phyloP scores from a whole-genome alignment of 2,888 invertebrate genomes.

The Apodemia duryi region DNA sequence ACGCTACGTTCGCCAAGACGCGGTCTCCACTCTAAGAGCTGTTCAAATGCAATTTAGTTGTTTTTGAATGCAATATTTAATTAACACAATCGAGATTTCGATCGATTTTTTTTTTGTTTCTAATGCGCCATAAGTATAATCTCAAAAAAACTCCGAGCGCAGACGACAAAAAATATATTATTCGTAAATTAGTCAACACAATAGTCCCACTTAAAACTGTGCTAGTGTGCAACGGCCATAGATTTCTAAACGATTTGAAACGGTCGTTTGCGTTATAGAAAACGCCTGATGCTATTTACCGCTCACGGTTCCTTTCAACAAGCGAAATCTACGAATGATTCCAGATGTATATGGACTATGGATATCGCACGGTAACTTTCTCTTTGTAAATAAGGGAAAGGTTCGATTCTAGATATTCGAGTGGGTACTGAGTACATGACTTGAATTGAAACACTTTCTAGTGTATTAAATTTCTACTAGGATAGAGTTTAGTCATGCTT shows the following conservation, averaged over 20 bases:
- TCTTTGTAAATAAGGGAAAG: conserved; percentile 13
- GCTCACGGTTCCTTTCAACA: neutral
- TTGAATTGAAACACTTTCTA: conserved; percentile 11
- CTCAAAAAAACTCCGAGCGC: no score
- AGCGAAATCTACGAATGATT: neutral
- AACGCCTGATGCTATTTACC: neutral
- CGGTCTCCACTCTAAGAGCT: no score
- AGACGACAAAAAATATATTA: no score
- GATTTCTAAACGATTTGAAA: conserved; percentile 2
- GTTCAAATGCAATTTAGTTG: no score
- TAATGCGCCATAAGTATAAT: no score
- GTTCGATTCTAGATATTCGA: conserved; percentile 7
- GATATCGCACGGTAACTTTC: neutral
- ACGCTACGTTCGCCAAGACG: no score
- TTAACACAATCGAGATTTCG: no score
- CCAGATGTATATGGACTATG: neutral
- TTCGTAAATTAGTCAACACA: neutral
- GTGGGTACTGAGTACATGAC: neutral
- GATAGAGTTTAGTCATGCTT: neutral
- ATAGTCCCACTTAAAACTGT: neutral
- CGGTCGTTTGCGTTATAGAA: neutral
- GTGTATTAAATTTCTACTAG: conserved; percentile 1
- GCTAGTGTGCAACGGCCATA: neutral
- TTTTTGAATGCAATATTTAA: no score
- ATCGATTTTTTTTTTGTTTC: no score